phyloP scores from a whole-genome alignment of 2,113 vertebrate genomes.

The Merops nubicus region DNA sequence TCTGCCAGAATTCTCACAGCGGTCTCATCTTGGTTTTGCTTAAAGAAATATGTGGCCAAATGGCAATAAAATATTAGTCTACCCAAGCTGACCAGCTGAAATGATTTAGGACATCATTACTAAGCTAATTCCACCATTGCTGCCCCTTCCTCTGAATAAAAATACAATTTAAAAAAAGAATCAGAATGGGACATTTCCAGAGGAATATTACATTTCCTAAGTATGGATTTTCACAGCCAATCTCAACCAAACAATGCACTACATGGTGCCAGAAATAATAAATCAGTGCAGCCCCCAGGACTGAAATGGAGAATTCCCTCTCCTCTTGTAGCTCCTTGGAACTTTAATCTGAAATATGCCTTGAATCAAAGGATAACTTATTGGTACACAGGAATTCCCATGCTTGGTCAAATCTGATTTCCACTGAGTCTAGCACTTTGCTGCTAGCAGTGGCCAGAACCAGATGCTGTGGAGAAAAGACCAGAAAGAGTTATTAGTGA shows the following conservation, averaged over 20 bases:
- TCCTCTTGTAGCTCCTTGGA: conserved; percentile 34
- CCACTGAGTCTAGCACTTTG: not conserved
- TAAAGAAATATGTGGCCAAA: not conserved
- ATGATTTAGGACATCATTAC: conserved; percentile 7
- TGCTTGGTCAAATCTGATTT: conserved; percentile 48
- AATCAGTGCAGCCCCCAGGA: conserved; percentile 19
- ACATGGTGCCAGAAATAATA: conserved; percentile 13
- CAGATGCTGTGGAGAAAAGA: not conserved
- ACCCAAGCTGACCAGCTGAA: not conserved
- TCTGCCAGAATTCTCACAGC: not conserved
- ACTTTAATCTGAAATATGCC: conserved; percentile 36
- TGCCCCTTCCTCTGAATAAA: not conserved
- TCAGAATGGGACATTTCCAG: conserved; percentile 15
- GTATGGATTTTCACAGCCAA: conserved; percentile 51
- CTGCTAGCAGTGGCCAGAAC: conserved; percentile 3
- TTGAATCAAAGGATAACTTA: conserved; percentile 30
- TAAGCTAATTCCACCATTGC: not conserved
- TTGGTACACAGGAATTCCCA: conserved; percentile 26
- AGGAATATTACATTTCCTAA: conserved; percentile 45
- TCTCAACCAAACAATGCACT: conserved; percentile 39
- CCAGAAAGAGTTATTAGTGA: not conserved
- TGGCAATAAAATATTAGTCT: not conserved
- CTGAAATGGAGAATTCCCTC: conserved; percentile 49
- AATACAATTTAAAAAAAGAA: not conserved
- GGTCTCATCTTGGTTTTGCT: not conserved